These are phyloP conservation scores for Luperina nickerlii DNA, from an alignment of 2,888 invertebrate species.

Conservation along the genomic window DNA sequence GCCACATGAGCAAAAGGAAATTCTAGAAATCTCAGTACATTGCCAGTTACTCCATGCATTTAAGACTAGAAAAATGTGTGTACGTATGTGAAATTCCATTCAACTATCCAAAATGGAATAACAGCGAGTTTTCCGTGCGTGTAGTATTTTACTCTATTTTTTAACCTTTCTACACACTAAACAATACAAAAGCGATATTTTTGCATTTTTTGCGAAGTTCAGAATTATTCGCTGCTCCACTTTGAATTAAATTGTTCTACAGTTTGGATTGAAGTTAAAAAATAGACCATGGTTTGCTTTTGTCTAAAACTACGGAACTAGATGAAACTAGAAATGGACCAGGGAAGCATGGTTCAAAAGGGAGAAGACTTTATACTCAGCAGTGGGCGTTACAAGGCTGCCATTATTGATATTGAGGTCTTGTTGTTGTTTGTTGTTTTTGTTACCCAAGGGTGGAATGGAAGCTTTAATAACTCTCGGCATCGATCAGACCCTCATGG, in stretches of 20 bases:
- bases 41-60: background rate
- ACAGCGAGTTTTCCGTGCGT: background rate
- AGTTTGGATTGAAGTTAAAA: conserved; percentile 27
- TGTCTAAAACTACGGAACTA: background rate
- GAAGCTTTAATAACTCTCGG: background rate
- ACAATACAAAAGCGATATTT: conserved; percentile 29
- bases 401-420: background rate
- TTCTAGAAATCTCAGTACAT: background rate
- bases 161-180: conserved; percentile 17
- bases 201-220: conserved; percentile 13
- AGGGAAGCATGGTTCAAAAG: background rate
- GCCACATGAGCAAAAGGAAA: background rate
- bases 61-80: conserved; percentile 17
- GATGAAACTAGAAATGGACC: too few relatives aligned
- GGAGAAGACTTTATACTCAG: background rate
- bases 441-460: background rate
- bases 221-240: conserved; percentile 14
- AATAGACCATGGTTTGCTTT: background rate
- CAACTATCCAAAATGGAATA: conserved; percentile 15
- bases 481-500: background rate
- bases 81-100: conserved; percentile 30
- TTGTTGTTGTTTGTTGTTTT: background rate
- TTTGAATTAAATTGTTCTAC: conserved; percentile 39
- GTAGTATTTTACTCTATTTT: conserved; percentile 23
- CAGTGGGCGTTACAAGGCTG: background rate